Conservation (phyloP, 2,113 vertebrate species). For the Sialia sialis region DNA sequence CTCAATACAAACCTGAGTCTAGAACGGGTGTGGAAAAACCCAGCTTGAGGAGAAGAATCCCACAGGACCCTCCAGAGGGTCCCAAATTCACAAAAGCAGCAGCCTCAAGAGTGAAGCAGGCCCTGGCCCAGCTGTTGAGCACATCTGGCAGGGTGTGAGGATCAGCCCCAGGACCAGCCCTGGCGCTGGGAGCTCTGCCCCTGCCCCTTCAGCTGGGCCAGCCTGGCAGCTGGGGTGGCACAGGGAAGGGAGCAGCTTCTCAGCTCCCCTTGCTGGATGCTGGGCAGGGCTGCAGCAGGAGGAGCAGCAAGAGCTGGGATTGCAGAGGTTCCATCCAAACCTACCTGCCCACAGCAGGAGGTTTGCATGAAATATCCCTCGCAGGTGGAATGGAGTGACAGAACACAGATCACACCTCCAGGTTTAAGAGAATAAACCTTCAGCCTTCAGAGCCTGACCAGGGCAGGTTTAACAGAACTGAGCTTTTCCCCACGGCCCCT, state of each 20-base stretch:
- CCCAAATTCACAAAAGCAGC: background rate
- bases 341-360: background rate
- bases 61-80: background rate
- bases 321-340: background rate
- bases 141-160: background rate
- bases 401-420: background rate
- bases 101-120: background rate
- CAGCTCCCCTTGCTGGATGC: constrained; percentile 51
- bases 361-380: background rate
- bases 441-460: background rate
- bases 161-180: background rate
- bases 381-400: background rate
- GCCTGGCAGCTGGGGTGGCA: background rate
- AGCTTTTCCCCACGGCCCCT: background rate
- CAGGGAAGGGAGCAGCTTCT: background rate
- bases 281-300: constrained; percentile 35
- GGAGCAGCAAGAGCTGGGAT: background rate
- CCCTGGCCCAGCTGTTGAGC: constrained; percentile 21
- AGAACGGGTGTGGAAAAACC: background rate
- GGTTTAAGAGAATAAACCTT: background rate
- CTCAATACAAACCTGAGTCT: background rate
- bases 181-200: background rate
- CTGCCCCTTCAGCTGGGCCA: background rate
- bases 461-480: background rate
- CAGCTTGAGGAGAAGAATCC: background rate